Evolutionary conservation across 2,888 invertebrate genomes (phyloP).

Genomic region (Archips xylosteana): DNA sequence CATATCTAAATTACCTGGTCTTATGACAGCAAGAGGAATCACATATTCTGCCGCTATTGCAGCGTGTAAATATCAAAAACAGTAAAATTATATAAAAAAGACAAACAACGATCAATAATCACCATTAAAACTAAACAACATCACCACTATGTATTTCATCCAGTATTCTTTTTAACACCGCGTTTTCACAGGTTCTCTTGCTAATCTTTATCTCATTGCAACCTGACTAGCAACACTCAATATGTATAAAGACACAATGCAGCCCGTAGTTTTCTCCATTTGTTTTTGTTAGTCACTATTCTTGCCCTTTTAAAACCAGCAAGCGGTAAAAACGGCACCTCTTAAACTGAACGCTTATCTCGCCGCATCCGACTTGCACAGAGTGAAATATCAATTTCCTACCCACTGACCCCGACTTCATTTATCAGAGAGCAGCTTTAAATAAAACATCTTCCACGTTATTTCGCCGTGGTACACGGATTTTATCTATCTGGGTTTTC

Average conservation of each 20-base stretch:
- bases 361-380: slow-evolving; percentile 54
- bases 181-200: too few species aligned
- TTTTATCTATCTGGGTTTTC: slow-evolving; percentile 63
- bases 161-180: too few species aligned
- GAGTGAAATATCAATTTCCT: slow-evolving; percentile 79
- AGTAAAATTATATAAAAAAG: too few species aligned
- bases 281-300: not conserved
- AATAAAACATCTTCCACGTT: slow-evolving; percentile 57
- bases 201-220: too few species aligned
- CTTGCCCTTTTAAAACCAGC: not conserved
- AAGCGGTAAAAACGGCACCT: slow-evolving; percentile 22
- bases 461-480: slow-evolving; percentile 48
- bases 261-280: not conserved
- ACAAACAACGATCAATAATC: too few species aligned
- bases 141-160: too few species aligned
- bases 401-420: slow-evolving; percentile 66
- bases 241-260: not conserved
- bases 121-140: too few species aligned
- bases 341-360: slow-evolving; percentile 40
- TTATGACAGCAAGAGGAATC: too few species aligned
- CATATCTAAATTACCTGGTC: too few species aligned
- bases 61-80: too few species aligned
- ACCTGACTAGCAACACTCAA: not conserved
- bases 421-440: slow-evolving; percentile 61
- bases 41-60: too few species aligned